Percentiles rank a stretch among this genome's conserved stretches.
Conservation (phyloP, 1,140 invertebrate species). For the Hydropsyche tenuis region DNA sequence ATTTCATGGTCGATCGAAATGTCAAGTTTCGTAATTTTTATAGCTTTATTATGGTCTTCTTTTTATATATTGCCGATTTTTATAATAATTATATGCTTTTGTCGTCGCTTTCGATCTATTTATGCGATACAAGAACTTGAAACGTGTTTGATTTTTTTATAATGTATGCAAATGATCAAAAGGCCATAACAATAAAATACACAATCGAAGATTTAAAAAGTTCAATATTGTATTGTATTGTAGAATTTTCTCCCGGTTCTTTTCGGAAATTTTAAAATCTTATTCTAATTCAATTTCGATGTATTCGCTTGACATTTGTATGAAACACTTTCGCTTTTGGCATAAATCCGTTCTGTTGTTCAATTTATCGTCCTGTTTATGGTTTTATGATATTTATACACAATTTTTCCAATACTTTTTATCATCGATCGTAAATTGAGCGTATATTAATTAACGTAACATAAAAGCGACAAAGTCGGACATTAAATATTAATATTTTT, state of each 20-base stretch:
- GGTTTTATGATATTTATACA: not conserved
- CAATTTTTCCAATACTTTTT: not conserved
- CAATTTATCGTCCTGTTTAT: not conserved
- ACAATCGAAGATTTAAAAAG: no score
- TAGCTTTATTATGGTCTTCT: no score
- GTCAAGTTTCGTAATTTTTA: no score
- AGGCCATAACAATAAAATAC: not conserved
- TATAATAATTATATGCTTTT: no score
- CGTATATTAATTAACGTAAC: conserved; percentile 22
- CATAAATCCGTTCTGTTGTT: not conserved
- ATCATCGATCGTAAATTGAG: not conserved
- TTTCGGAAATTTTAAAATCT: not conserved
- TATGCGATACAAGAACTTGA: no score
- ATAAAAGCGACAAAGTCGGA: conserved; percentile 12
- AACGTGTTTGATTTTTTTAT: no score
- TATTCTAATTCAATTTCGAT: conserved; percentile 5
- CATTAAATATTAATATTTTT: not conserved
- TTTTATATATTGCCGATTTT: no score
- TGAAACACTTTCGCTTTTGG: not conserved
- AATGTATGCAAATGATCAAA: conserved; percentile 1
- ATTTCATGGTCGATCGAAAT: no score
- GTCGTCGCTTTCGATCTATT: no score
- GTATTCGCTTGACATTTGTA: not conserved
- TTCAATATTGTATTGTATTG: no score
- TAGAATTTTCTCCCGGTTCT: not conserved